These are phyloP conservation scores for Drosophila niveifrons DNA, from an alignment of 2,888 invertebrate species.

Conservation along the genomic window DNA sequence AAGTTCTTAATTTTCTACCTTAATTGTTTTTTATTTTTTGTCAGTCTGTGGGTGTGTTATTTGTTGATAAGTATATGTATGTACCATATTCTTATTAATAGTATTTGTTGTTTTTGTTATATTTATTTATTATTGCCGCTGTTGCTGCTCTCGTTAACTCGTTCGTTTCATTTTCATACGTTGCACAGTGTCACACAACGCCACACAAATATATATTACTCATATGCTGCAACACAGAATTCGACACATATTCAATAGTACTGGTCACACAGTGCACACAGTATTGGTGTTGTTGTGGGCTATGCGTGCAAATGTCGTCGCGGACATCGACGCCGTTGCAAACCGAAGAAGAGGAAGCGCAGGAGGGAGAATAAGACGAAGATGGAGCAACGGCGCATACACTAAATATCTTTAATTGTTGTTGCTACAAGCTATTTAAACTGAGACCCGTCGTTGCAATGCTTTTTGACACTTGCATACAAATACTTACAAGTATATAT, in stretches of 20 bases:
- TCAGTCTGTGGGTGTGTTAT: slow-evolving; percentile 7
- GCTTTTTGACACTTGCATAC: slow-evolving; percentile 51
- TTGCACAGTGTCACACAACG: slow-evolving; percentile 53
- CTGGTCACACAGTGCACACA: slow-evolving; percentile 51
- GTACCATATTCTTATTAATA: slow-evolving; percentile 68
- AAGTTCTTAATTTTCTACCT: slow-evolving; percentile 36
- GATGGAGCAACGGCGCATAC: slow-evolving; percentile 42
- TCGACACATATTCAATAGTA: slow-evolving; percentile 10
- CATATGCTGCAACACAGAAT: neutral
- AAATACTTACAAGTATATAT: slow-evolving; percentile 44
- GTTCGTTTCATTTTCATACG: slow-evolving; percentile 66
- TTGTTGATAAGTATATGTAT: slow-evolving; percentile 68
- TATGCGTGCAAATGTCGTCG: slow-evolving; percentile 70
- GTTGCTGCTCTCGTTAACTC: slow-evolving; percentile 44
- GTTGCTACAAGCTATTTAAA: slow-evolving; percentile 28
- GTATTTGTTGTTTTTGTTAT: slow-evolving; percentile 53
- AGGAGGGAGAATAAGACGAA: slow-evolving; percentile 1
- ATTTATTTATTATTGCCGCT: slow-evolving; percentile 34
- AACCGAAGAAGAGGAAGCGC: slow-evolving; percentile 31
- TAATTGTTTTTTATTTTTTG: slow-evolving; percentile 33
- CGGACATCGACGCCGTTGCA: slow-evolving; percentile 35
- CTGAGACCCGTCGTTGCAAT: slow-evolving; percentile 15
- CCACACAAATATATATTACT: neutral
- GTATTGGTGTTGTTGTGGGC: slow-evolving; percentile 5
- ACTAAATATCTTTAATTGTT: slow-evolving; percentile 67